Evolutionary conservation across 1,140 invertebrate species (phyloP), one percentile per base, ranked within the genome.

Genomic region (Saccostrea echinata): DNA sequence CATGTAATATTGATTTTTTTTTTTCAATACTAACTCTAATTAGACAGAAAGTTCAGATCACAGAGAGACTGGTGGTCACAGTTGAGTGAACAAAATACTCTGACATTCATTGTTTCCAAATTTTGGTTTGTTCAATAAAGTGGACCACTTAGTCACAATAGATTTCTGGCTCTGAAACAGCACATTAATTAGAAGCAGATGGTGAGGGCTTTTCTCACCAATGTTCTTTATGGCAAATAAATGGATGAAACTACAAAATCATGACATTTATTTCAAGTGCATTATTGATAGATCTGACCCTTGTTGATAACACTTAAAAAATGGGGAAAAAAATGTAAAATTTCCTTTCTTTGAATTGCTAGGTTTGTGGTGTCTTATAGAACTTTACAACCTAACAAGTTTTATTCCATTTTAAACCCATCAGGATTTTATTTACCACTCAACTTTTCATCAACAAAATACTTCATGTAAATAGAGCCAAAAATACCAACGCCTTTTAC

Each of bases 131-230:
- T n/a, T 71, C 68, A 71, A 71, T 71, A 13, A 71, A 71, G 27
- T 71, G 68, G 68, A 71, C 27, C 68, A 71, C 68, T 71, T 71
- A 71, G 16, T 4, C 9, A 9, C 9, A 24, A 33, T 9, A 6
- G 11, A 33, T 71, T 27, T 27, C 68, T 30, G 68, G 68, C 68
- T 71, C 27, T 71, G 27, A 71, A 71, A 30, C 24, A 71, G 24
- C 68, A 71, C 27, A 27, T 71, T 71, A 71, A 71, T 71, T 71
- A 71, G 68, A 71, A 33, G 68, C 68, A 71, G 68, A 71, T 71
- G 68, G 68, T 33, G 27, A 71, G 68, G 24, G 68, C 30, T 33
- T 71, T 71, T 71, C 68, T 27, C 68, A 71, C 68, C 68, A 71
- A 33, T 71, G 68, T 71, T 71, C 68, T 71, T 71, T 71, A 16